Evolutionary conservation across 2,113 vertebrate genomes (phyloP).

Genomic region (Narcine bancroftii): DNA sequence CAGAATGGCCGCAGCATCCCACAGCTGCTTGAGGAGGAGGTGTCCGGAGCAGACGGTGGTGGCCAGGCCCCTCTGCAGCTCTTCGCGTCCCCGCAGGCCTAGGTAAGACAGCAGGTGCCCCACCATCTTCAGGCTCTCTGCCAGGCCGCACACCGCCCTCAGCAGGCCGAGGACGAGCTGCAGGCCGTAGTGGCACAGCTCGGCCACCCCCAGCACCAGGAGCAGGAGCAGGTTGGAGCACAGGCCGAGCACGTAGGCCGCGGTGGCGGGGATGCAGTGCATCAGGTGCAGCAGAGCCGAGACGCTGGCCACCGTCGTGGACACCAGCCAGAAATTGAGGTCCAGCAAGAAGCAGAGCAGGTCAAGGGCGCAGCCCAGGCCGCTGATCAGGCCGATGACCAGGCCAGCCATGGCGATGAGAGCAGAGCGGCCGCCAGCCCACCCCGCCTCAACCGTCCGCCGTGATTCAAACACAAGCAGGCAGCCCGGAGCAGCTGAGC

Average conservation of each 20-base stretch:
- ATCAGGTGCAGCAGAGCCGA: constrained; percentile 60
- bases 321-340: constrained; percentile 78
- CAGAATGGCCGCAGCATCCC: constrained; percentile 69
- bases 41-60: constrained; percentile 56
- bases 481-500: not conserved
- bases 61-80: constrained; percentile 66
- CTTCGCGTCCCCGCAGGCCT: constrained; percentile 65
- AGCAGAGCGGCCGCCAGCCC: not conserved
- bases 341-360: constrained; percentile 70
- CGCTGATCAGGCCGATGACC: constrained; percentile 63
- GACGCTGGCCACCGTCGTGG: constrained; percentile 62
- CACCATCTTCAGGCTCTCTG: constrained; percentile 75
- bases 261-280: constrained; percentile 60
- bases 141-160: constrained; percentile 57
- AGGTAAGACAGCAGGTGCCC: constrained; percentile 73
- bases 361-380: constrained; percentile 66
- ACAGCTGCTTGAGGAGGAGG: constrained; percentile 55
- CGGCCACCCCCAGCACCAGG: constrained; percentile 48
- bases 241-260: constrained; percentile 51
- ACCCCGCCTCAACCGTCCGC: not conserved
- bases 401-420: not conserved
- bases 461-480: not conserved
- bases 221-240: constrained; percentile 61
- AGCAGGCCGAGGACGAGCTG: constrained; percentile 48
- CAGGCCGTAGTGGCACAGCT: constrained; percentile 50